Conservation (phyloP, 2,113 vertebrate genomes). For the Anguilla japonica region DNA sequence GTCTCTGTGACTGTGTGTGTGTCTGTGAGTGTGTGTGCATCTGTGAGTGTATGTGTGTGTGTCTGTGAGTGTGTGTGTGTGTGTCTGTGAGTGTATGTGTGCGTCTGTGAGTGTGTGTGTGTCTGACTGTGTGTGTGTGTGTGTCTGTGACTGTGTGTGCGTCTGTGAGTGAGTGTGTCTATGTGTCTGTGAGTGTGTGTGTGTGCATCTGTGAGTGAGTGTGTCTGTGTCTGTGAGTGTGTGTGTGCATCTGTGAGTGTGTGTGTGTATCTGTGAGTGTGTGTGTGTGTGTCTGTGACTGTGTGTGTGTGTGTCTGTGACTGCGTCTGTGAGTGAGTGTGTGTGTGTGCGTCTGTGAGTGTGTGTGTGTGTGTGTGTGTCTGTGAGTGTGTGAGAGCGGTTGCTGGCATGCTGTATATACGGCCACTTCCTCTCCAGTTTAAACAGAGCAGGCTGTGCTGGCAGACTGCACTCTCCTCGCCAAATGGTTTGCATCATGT, state of each 20-base stretch:
- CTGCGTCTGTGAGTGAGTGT: not conserved
- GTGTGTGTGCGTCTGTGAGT: not conserved
- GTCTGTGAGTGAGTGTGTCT: conserved; percentile 1
- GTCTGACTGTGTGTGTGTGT: conserved; percentile 42
- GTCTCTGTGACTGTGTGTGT: not conserved
- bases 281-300: not conserved
- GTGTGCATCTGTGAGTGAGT: conserved; percentile 27
- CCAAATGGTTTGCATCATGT: conserved; percentile 99
- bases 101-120: conserved; percentile 35
- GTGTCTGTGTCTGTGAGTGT: not conserved
- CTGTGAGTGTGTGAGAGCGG: conserved; percentile 66
- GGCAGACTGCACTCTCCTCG: conserved; percentile 88
- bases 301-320: not conserved
- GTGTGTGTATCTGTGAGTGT: not conserved
- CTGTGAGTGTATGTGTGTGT: conserved; percentile 31
- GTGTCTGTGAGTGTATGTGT: conserved; percentile 38
- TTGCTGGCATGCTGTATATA: conserved; percentile 98
- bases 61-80: conserved; percentile 37
- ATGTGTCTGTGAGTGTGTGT: conserved; percentile 51
- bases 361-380: conserved; percentile 13
- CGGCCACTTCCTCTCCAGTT: conserved; percentile 99
- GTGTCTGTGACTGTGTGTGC: conserved; percentile 19
- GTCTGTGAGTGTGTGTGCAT: not conserved
- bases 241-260: conserved; percentile 3
- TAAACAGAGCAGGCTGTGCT: conserved; percentile 99